Evolutionary conservation across 2,888 invertebrate species (phyloP).

Genomic region (Latheticus oryzae): DNA sequence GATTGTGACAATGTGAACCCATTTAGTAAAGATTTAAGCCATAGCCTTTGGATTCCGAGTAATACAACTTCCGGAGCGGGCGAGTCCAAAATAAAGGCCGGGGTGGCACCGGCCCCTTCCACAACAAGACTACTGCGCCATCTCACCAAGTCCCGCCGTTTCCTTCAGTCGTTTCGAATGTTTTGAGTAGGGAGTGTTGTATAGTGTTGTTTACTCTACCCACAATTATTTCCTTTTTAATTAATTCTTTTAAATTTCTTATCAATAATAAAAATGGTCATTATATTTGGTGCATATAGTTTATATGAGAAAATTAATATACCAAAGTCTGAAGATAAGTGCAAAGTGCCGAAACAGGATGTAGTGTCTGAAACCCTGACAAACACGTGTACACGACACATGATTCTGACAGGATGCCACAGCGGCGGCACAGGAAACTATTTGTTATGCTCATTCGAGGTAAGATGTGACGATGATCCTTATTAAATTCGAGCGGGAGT

Average conservation of each 20-base stretch:
- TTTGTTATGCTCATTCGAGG: conserved; percentile 56
- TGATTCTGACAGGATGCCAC: conserved; percentile 58
- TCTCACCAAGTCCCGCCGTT: conserved; percentile 51
- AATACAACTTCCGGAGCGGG: conserved; percentile 46
- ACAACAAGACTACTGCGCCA: conserved; percentile 46
- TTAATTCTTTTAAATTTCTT: too few relatives aligned
- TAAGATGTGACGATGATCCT: conserved; percentile 41
- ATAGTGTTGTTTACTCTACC: conserved; percentile 10
- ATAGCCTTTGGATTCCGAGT: conserved; percentile 35
- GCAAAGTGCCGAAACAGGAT: conserved; percentile 46
- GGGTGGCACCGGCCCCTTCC: conserved; percentile 48
- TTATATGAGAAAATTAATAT: conserved; percentile 23
- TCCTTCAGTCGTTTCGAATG: conserved; percentile 54
- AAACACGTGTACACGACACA: conserved; percentile 57
- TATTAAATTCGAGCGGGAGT: too few relatives aligned
- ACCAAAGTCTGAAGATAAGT: conserved; percentile 23
- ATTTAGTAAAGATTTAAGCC: conserved; percentile 23
- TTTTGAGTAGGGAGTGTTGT: conserved; percentile 26
- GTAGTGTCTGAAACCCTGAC: conserved; percentile 52
- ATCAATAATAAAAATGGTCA: too few relatives aligned
- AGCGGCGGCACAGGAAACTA: conserved; percentile 56
- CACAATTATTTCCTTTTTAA: not conserved
- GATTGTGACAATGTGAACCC: conserved; percentile 3
- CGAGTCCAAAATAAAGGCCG: conserved; percentile 50
- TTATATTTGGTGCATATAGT: too few relatives aligned